Percentiles rank a stretch among this genome's conserved stretches.
phyloP scores from a whole-genome alignment of 2,888 invertebrate genomes.

The Atrina japonica region DNA sequence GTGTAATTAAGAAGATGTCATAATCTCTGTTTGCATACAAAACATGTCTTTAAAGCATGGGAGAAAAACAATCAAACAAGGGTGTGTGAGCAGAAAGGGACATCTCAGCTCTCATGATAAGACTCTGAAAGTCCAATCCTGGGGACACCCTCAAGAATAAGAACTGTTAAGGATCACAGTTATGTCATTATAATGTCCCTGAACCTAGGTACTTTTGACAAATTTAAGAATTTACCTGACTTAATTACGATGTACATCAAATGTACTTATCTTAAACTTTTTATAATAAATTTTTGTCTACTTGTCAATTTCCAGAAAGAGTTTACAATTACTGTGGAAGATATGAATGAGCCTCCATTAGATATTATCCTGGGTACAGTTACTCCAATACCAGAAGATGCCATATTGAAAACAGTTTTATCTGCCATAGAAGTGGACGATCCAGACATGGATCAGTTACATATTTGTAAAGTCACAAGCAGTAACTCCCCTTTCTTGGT shows the following conservation, averaged over 20 bases:
- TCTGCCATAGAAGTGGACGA: slow-evolving; percentile 55
- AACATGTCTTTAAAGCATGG: too few relatives aligned
- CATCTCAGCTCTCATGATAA: too few relatives aligned
- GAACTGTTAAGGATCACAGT: too few relatives aligned
- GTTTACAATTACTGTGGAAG: slow-evolving; percentile 54
- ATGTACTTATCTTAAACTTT: not conserved
- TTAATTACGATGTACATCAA: too few relatives aligned
- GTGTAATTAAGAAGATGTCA: not conserved
- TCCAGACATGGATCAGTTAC: slow-evolving; percentile 54
- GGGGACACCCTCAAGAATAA: too few relatives aligned
- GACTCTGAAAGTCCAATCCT: too few relatives aligned
- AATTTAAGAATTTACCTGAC: too few relatives aligned
- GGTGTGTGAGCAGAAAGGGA: too few relatives aligned
- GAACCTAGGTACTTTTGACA: too few relatives aligned
- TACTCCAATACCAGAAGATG: slow-evolving; percentile 47
- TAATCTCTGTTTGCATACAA: too few relatives aligned
- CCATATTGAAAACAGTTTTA: slow-evolving; percentile 39
- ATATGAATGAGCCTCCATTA: slow-evolving; percentile 61
- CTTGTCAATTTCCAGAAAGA: slow-evolving; percentile 41
- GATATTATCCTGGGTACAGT: slow-evolving; percentile 46
- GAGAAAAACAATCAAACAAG: too few relatives aligned
- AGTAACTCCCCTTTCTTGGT: slow-evolving; percentile 44
- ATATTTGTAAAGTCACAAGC: slow-evolving; percentile 51
- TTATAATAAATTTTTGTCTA: not conserved
- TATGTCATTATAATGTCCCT: too few relatives aligned